Evolutionary conservation across 1,140 invertebrate species (phyloP), one percentile per base, ranked within the genome.

Genomic region (Watersipora subatra): DNA sequence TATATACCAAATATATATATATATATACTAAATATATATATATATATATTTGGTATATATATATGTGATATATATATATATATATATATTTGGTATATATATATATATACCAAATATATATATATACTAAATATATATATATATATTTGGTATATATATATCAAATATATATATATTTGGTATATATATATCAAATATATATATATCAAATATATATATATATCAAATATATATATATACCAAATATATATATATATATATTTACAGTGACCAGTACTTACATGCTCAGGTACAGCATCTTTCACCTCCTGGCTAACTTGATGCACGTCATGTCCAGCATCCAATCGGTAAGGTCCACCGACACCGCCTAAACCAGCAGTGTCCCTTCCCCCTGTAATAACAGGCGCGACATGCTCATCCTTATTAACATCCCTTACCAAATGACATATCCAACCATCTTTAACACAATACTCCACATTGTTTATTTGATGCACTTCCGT

Each of bases 231-330:
- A 46, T n/a, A 46, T n/a, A 46, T 46, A 46, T n/a, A 46, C 34
- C 7, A 7, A 46, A 46, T 46, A n/a, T n/a, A 46, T 46, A n/a
- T n/a, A 46, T n/a, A 46, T 7, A 46, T n/a, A 46, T 7, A 46
- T n/a, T 12, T 12, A 46, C 58, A 59, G 7, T 12, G 7, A 24
- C 22, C 7, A 17, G 22, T 22, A 69, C 67, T 70, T 28, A 80
- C 77, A 46, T 93, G 87, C 68, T 93, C 90, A 0, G 93, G 93
- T 0, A 97, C 87, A 55, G 87, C 85, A 71, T 89, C 87, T 80
- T 97, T 98, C 73, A 94, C 91, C 73, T 85, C 87, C 58, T 97
- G 90, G 59, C 90, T 88, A 68, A 90, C 86, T 81, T 93, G 91
- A 80, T 92, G 87, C 1, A 97, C 92, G 68, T 88, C 86, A 73